Conservation (phyloP, 2,113 vertebrate genomes). For the Progne subis region DNA sequence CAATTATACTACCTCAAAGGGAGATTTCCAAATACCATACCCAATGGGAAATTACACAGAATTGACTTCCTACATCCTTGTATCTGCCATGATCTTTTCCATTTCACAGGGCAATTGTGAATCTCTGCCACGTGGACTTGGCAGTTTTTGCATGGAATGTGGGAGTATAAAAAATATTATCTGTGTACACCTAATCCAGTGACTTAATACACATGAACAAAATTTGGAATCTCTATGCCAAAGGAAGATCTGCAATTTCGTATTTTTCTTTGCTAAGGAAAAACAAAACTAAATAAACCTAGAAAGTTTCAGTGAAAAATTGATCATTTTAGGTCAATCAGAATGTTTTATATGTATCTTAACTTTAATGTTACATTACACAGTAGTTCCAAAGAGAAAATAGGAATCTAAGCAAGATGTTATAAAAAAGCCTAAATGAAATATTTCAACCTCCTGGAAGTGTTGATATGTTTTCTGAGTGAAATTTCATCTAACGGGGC, state of each 20-base stretch:
- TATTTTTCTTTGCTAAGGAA: not conserved
- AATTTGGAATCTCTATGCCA: not conserved
- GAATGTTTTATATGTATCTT: not conserved
- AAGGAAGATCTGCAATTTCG: not conserved
- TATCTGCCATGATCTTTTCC: not conserved
- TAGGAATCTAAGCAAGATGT: not conserved
- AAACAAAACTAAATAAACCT: not conserved
- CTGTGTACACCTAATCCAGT: not conserved
- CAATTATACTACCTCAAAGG: conserved; percentile 21
- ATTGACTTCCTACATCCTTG: not conserved
- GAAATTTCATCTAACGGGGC: conserved; percentile 17
- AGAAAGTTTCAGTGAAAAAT: not conserved
- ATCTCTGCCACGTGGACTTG: not conserved
- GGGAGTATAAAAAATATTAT: not conserved
- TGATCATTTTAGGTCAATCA: not conserved
- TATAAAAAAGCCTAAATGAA: conserved; percentile 26
- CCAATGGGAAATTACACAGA: not conserved
- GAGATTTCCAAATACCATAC: conserved; percentile 6
- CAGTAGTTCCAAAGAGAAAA: not conserved
- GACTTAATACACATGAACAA: not conserved
- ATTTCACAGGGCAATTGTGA: not conserved
- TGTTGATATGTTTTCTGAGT: conserved; percentile 20
- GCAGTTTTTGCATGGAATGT: not conserved
- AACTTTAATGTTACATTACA: not conserved
- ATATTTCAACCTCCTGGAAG: conserved; percentile 12